Conservation (phyloP, 2,113 vertebrate species). For the Azemiops feae region DNA sequence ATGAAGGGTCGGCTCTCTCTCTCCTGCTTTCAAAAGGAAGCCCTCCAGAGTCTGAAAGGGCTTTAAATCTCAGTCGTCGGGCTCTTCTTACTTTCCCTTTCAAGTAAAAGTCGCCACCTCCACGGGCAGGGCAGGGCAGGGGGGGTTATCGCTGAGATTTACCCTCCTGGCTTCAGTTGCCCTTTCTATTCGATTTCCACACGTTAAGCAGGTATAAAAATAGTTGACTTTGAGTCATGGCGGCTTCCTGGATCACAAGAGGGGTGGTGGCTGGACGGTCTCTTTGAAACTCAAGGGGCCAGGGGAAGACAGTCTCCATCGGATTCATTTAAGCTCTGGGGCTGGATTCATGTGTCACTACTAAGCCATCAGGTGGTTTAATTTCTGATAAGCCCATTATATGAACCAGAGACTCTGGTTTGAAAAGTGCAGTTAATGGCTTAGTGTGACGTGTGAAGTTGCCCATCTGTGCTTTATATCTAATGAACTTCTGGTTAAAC, state of each 20-base stretch:
- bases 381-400: neutral
- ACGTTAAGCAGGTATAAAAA: neutral
- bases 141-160: neutral
- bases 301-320: neutral
- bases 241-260: neutral
- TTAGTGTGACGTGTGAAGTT: neutral
- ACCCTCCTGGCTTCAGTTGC: neutral
- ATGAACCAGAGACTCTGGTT: neutral
- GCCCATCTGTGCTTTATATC: neutral
- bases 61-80: neutral
- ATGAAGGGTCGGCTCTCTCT: neutral
- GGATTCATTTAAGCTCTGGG: neutral
- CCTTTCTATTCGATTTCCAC: neutral
- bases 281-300: neutral
- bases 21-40: neutral
- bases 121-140: neutral
- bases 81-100: neutral
- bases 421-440: neutral
- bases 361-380: neutral
- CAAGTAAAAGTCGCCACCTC: neutral
- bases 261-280: neutral
- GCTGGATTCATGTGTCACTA: neutral
- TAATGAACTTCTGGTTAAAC: neutral
- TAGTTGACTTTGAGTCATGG: neutral
- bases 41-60: neutral